phyloP scores from a whole-genome alignment of 2,888 invertebrate species.

The Argyresthia goedartella region DNA sequence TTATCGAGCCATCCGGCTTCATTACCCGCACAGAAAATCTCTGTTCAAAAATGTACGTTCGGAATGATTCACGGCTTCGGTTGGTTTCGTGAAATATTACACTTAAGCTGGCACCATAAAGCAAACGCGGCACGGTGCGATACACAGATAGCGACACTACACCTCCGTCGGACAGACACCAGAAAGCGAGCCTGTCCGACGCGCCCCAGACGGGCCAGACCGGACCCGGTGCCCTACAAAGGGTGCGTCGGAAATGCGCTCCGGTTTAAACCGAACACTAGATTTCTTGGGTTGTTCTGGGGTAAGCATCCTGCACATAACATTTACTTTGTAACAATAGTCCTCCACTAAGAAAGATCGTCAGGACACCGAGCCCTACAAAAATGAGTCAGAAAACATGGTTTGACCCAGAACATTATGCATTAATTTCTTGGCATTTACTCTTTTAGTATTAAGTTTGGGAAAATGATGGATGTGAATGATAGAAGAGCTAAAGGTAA shows the following conservation, averaged over 20 bases:
- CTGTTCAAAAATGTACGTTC: slow-evolving; percentile 10
- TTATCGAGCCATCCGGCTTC: slow-evolving; percentile 6
- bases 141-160: slow-evolving; percentile 69
- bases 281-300: no score
- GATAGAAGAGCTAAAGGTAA: no score
- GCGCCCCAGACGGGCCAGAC: background rate
- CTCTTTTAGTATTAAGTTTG: no score
- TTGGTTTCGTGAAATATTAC: slow-evolving; percentile 68
- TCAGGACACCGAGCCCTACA: no score
- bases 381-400: no score
- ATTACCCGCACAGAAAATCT: slow-evolving; percentile 4
- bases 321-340: no score
- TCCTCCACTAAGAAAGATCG: no score
- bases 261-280: slow-evolving; percentile 12
- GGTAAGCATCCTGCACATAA: no score
- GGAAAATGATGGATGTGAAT: no score
- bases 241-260: slow-evolving; percentile 28
- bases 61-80: slow-evolving; percentile 66
- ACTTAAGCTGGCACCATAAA: slow-evolving; percentile 67
- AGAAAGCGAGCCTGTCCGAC: slow-evolving; percentile 43
- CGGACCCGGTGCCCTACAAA: slow-evolving; percentile 23
- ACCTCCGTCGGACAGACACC: slow-evolving; percentile 54
- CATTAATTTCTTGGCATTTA: no score
- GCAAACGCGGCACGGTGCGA: slow-evolving; percentile 65
- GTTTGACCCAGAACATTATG: no score